A percentile compares a stretch with the other conserved stretches of the same genome.
Conservation (phyloP, 1,140 invertebrate species). For the Choristoneura fumiferana region DNA sequence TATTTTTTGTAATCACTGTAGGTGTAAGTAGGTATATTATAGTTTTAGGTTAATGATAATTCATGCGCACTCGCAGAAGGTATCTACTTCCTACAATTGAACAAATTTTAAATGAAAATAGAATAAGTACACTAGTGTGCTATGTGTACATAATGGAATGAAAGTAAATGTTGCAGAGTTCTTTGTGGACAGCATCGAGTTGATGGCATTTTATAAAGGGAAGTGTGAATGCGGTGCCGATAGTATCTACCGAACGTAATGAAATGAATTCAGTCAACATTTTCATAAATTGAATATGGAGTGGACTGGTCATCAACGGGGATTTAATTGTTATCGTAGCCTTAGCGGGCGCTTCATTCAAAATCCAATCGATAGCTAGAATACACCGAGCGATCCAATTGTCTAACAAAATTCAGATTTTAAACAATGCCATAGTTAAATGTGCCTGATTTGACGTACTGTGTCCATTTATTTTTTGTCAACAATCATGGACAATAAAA, state of each 20-base stretch:
- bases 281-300: slow-evolving; percentile 28
- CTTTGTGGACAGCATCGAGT: not conserved
- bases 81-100: no score
- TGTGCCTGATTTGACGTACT: no score
- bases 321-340: not conserved
- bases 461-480: no score
- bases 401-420: no score
- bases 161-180: not conserved
- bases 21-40: not conserved
- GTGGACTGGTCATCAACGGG: not conserved
- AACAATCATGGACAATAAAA: no score
- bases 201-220: not conserved
- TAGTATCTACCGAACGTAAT: slow-evolving; percentile 21
- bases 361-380: not conserved
- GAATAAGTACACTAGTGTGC: no score
- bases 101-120: no score
- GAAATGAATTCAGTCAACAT: slow-evolving; percentile 29
- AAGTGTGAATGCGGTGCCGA: not conserved
- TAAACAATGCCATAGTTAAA: no score
- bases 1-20: not conserved
- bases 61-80: no score
- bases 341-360: not conserved
- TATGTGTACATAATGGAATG: no score
- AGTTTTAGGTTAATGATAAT: no score
- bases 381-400: no score